A percentile compares a stretch with the other conserved stretches of the same genome.
Evolutionary conservation across 2,797 vertebrate species (phyloP).

Genomic region (Enteromius unitaeniatus): DNA sequence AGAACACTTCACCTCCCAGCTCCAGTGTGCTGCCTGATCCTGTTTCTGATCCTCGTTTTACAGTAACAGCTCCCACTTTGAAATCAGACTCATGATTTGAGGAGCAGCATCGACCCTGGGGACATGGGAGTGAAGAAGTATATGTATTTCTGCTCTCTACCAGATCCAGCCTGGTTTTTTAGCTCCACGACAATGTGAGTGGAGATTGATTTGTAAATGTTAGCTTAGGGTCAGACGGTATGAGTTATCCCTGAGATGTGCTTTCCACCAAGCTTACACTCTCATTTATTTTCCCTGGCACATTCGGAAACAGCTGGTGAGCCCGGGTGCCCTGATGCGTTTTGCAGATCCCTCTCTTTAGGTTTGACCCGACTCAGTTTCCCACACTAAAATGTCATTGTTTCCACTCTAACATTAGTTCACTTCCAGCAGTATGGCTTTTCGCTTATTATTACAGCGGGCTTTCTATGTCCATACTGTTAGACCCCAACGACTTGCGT

Average conservation of each 20-base stretch:
- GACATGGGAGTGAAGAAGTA: slow-evolving; percentile 1
- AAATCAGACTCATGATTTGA: slow-evolving; percentile 27
- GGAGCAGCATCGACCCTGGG: slow-evolving; percentile 4
- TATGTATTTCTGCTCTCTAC: slow-evolving; percentile 23
- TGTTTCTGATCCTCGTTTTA: slow-evolving; percentile 52
- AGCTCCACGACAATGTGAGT: slow-evolving; percentile 8
- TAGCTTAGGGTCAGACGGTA: slow-evolving; percentile 18
- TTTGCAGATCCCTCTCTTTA: slow-evolving; percentile 46
- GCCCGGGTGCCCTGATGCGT: slow-evolving; percentile 43
- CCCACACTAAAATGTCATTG: slow-evolving; percentile 56
- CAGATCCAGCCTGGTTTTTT: slow-evolving; percentile 2
- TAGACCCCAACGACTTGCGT: not conserved
- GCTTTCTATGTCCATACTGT: slow-evolving; percentile 33
- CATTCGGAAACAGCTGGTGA: slow-evolving; percentile 27
- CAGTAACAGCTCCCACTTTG: slow-evolving; percentile 40
- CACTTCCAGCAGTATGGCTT: slow-evolving; percentile 35
- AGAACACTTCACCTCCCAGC: slow-evolving; percentile 42
- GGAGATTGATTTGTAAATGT: slow-evolving; percentile 50
- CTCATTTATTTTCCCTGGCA: slow-evolving; percentile 32
- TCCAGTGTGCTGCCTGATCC: slow-evolving; percentile 43
- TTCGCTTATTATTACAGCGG: slow-evolving; percentile 30
- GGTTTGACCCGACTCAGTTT: slow-evolving; percentile 45
- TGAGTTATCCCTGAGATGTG: slow-evolving; percentile 17
- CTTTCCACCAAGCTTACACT: not conserved
- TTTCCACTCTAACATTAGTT: slow-evolving; percentile 49